Conservation (phyloP, 2,888 invertebrate genomes). For the Cephalotes varians region DNA sequence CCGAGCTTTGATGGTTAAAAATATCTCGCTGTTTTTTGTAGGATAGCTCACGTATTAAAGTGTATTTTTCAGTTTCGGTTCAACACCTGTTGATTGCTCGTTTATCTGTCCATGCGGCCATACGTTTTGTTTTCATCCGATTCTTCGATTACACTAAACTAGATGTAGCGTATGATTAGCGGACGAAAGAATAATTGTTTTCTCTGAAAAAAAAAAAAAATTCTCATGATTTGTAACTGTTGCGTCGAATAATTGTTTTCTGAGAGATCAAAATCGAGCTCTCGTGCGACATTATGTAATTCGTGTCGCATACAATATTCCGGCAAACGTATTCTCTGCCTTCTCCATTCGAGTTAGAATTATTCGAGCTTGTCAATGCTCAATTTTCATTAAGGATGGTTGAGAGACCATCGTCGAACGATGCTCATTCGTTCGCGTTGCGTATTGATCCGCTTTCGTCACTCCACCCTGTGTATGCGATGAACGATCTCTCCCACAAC, state of each 20-base stretch:
- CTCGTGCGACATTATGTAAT: not conserved
- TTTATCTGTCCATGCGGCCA: constrained; percentile 14
- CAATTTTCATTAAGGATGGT: constrained; percentile 7
- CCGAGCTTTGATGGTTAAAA: constrained; percentile 1
- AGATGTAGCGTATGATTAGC: constrained; percentile 2
- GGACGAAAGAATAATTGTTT: not conserved
- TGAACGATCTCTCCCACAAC: constrained; percentile 44
- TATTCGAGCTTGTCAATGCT: constrained; percentile 12
- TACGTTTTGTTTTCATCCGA: constrained; percentile 29
- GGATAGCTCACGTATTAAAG: constrained; percentile 23
- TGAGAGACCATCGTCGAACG: constrained; percentile 52
- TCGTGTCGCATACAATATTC: no score
- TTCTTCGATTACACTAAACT: constrained; percentile 32
- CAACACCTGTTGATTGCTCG: constrained; percentile 60
- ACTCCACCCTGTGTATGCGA: constrained; percentile 57
- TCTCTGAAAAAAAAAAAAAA: constrained; percentile 22
- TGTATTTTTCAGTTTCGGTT: constrained; percentile 44
- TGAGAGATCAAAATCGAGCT: not conserved
- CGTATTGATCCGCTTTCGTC: constrained; percentile 73
- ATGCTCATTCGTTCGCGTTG: constrained; percentile 63
- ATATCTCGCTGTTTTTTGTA: constrained; percentile 26
- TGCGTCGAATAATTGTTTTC: not conserved
- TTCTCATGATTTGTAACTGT: not conserved
- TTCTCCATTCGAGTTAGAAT: constrained; percentile 13
- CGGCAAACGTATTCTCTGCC: not conserved